Evolutionary conservation across 2,888 invertebrate species (phyloP).

Genomic region (Empis livida): DNA sequence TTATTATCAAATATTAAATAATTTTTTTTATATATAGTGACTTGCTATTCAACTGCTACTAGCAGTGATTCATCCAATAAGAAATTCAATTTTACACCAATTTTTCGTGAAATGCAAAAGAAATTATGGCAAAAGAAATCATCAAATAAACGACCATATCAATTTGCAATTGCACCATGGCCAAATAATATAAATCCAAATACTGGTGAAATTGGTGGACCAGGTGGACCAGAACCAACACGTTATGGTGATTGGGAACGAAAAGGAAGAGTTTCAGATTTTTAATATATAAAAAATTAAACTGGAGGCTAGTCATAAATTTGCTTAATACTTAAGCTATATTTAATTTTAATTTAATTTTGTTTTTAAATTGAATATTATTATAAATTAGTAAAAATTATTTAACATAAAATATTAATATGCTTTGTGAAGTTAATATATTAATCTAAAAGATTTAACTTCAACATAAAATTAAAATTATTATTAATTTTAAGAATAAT

Average conservation of each 20-base stretch:
- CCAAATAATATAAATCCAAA: constrained; percentile 79
- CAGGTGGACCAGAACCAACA: constrained; percentile 95
- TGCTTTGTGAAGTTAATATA: constrained; percentile 4
- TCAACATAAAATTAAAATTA: neutral
- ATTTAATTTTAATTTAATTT: no score
- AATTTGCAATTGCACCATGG: constrained; percentile 35
- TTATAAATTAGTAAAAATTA: no score
- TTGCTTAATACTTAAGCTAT: neutral
- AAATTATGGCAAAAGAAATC: no score
- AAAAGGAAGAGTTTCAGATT: constrained; percentile 93
- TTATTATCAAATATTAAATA: no score
- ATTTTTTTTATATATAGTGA: no score
- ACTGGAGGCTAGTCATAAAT: constrained; percentile 2
- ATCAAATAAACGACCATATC: no score
- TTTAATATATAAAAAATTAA: constrained; percentile 48
- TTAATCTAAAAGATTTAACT: constrained; percentile 3
- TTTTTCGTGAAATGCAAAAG: no score
- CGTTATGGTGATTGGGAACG: constrained; percentile 99
- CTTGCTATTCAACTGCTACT: no score
- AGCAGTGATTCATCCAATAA: no score
- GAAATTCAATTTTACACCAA: no score
- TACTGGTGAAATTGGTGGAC: constrained; percentile 93
- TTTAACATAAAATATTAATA: neutral
- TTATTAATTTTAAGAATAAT: no score
- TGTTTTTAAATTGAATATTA: no score